Conservation (phyloP, 1,140 invertebrate genomes). For the Penaeus indicus region DNA sequence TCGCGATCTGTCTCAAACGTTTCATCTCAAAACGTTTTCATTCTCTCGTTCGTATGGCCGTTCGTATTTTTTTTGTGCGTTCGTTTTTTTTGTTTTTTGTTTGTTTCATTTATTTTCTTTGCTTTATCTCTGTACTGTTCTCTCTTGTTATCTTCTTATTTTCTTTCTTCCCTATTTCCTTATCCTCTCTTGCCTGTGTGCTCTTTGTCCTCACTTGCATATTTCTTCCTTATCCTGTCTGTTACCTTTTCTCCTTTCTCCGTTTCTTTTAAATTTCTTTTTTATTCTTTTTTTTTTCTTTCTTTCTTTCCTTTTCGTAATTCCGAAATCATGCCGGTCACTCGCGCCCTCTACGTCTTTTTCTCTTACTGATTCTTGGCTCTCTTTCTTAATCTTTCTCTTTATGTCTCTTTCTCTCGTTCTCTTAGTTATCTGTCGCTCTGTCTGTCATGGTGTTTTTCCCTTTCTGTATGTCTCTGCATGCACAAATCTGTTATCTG, state of each 20-base stretch:
- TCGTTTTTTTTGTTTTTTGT: background rate
- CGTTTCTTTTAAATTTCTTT: background rate
- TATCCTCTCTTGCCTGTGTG: background rate
- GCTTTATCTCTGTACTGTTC: background rate
- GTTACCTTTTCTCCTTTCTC: background rate
- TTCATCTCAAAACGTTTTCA: background rate
- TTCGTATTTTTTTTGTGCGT: background rate
- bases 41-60: background rate
- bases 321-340: too few species aligned
- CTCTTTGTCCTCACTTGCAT: background rate
- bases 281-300: background rate
- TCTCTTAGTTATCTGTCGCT: background rate
- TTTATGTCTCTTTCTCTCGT: background rate
- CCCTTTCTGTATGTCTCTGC: too few species aligned
- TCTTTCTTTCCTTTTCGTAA: background rate
- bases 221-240: too few species aligned
- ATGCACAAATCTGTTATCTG: background rate
- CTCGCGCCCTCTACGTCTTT: background rate
- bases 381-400: background rate
- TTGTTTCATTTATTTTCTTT: slow-evolving; percentile 8
- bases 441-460: background rate
- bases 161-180: background rate
- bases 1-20: background rate
- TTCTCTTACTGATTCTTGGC: too few species aligned
- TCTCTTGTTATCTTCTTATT: background rate